Evolutionary conservation across 2,797 vertebrate species (phyloP).

Genomic region (Poeciliopsis paucimaculata): DNA sequence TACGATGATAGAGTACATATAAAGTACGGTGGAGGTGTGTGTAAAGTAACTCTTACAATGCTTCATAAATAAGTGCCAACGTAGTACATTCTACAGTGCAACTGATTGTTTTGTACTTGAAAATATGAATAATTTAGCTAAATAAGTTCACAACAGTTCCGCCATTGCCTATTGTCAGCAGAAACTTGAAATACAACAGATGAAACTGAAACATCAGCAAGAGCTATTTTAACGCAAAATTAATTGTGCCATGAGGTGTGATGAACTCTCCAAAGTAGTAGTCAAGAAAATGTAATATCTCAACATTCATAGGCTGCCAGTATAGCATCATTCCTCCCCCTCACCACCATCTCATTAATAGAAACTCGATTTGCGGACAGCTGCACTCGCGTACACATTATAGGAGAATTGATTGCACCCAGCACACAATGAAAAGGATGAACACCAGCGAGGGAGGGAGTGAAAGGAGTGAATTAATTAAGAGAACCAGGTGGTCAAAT

Average conservation of each 20-base stretch:
- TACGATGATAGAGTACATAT: neutral
- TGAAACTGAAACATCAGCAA: conserved; percentile 9
- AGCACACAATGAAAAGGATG: conserved; percentile 89
- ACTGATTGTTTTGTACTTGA: neutral
- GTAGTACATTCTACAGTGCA: no score
- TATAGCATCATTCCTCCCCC: conserved; percentile 77
- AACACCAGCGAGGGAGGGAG: conserved; percentile 87
- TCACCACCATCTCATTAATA: conserved; percentile 87
- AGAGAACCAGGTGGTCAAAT: conserved; percentile 90
- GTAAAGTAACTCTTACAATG: neutral
- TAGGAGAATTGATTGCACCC: conserved; percentile 89
- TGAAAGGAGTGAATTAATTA: conserved; percentile 88
- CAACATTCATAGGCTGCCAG: conserved; percentile 72
- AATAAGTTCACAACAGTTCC: conserved; percentile 6
- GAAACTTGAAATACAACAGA: conserved; percentile 19
- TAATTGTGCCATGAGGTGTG: conserved; percentile 41
- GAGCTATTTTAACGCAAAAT: conserved; percentile 25
- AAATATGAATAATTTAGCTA: conserved; percentile 12
- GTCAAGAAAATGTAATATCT: conserved; percentile 66
- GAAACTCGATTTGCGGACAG: conserved; percentile 89
- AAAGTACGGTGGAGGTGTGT: neutral
- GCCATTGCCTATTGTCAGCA: conserved; percentile 5
- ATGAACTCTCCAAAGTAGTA: conserved; percentile 65
- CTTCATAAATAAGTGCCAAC: neutral
- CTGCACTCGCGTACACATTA: conserved; percentile 88